Base-by-base conservation (phyloP, 2,888 invertebrate genomes). In the Eupithecia centaureata region DNA sequence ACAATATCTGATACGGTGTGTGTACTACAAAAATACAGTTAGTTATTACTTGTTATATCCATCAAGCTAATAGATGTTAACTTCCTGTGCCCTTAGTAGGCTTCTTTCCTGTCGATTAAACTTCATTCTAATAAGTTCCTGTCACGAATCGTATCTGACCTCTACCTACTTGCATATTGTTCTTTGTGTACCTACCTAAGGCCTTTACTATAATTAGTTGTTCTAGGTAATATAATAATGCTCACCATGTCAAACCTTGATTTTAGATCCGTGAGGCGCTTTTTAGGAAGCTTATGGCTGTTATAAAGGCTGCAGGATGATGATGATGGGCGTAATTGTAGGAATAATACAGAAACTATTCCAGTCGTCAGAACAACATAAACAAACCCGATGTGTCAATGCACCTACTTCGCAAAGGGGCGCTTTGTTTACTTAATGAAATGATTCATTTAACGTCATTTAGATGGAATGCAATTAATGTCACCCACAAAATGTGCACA, bases 61-160 rank as follows among this genome's bases (percentile, higher is more conserved):
- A 47, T 47, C 47, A 47, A 47, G 22, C 22, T 47, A 47, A 47
- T 42, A 47, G 47, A 47, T 22, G 47, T 47, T 18, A 78, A 79
- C 80, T 82, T 81, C 81, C 77, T 78, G 66, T 72, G 71, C 72
- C 74, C 76, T 77, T 79, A 65, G 54, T 64, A 71, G 84, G 86
- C 74, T 86, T 85, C 85, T 76, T 82, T 86, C 83, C 81, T 79
- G 78, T 79, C 76, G 54, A 65, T 67, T 67, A 75, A 67, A 69
- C 67, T 56, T 74, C 63, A 75, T 75, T 73, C 56, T 52, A 65
- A 30, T 27, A 54, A 27, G 59, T 42, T 67, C 62, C 30, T 63
- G 63, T 71, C 67, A 61, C 18, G 42, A 47, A 60, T 60, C 30
- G 30, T 47, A 18, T 22, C 15, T 13, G 42, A n/a, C 27, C 25